Conservation (phyloP, 23 tunicate genomes). For the Styela clava region DNA sequence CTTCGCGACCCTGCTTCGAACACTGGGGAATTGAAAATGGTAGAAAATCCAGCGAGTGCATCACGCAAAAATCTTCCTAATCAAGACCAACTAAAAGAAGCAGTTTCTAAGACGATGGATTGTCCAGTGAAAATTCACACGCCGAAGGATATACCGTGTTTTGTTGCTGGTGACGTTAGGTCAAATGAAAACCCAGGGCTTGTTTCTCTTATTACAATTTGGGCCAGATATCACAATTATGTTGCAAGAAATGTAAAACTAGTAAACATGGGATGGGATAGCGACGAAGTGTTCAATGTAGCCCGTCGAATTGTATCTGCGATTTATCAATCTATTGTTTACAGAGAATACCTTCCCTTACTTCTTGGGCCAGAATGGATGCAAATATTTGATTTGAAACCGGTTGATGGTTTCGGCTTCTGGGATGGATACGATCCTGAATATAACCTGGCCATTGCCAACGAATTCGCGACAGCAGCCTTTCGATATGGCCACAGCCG, state of each 20-base stretch:
- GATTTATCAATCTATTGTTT: conserved; percentile 52
- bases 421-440: conserved; percentile 77
- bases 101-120: conserved; percentile 41
- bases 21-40: neutral
- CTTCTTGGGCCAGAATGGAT: conserved; percentile 54
- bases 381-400: conserved; percentile 42
- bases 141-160: conserved; percentile 54
- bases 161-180: conserved; percentile 79
- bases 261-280: conserved; percentile 55
- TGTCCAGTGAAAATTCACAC: conserved; percentile 51
- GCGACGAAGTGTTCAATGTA: conserved; percentile 43
- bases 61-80: conserved; percentile 20
- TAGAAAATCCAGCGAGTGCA: neutral
- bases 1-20: conserved; percentile 40
- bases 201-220: conserved; percentile 54
- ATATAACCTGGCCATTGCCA: conserved; percentile 62
- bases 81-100: conserved; percentile 24
- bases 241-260: conserved; percentile 35
- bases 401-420: conserved; percentile 29
- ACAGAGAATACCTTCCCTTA: conserved; percentile 65
- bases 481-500: conserved; percentile 80
- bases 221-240: conserved; percentile 62
- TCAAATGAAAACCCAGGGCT: conserved; percentile 76
- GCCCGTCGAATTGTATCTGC: conserved; percentile 64
- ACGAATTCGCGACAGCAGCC: conserved; percentile 84